A percentile compares a stretch with the other conserved stretches of the same genome.
Conservation (phyloP, 2,113 vertebrate species). For the Varanus komodoensis region DNA sequence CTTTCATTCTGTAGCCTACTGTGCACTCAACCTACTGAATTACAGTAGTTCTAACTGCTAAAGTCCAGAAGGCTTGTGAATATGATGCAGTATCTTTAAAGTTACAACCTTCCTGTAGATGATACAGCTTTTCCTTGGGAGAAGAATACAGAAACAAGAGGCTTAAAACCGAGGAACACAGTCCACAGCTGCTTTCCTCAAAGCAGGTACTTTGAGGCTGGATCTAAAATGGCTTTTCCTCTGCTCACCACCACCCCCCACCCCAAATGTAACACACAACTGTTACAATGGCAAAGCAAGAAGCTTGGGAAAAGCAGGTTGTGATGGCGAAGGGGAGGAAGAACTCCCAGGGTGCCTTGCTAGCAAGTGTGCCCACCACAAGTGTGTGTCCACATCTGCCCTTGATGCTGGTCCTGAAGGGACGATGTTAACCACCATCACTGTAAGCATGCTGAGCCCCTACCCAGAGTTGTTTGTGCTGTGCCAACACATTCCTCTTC, state of each 20-base stretch:
- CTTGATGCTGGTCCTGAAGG: no score
- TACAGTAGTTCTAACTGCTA: constrained; percentile 1
- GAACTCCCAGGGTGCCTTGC: no score
- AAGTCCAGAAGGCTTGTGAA: not conserved
- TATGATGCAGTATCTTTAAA: fast-evolving
- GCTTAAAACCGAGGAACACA: not conserved
- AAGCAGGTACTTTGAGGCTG: not conserved
- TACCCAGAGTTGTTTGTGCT: not conserved
- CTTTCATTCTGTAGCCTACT: not conserved
- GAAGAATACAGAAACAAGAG: not conserved
- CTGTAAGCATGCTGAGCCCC: not conserved
- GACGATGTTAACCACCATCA: not conserved
- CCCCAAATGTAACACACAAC: not conserved
- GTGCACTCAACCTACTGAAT: not conserved
- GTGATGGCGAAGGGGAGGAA: no score
- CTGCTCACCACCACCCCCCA: not conserved
- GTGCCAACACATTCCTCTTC: not conserved
- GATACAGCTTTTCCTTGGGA: not conserved
- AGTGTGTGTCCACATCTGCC: no score
- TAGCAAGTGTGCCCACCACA: no score
- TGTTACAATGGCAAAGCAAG: not conserved
- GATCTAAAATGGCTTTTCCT: not conserved
- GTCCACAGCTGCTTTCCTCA: not conserved
- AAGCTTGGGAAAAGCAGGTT: no score
- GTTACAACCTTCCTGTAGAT: not conserved